A percentile compares a stretch with the other conserved stretches of the same genome.
These are phyloP conservation scores for Calosoma granatense DNA, from an alignment of 1,140 invertebrate species.

Conservation along the genomic window DNA sequence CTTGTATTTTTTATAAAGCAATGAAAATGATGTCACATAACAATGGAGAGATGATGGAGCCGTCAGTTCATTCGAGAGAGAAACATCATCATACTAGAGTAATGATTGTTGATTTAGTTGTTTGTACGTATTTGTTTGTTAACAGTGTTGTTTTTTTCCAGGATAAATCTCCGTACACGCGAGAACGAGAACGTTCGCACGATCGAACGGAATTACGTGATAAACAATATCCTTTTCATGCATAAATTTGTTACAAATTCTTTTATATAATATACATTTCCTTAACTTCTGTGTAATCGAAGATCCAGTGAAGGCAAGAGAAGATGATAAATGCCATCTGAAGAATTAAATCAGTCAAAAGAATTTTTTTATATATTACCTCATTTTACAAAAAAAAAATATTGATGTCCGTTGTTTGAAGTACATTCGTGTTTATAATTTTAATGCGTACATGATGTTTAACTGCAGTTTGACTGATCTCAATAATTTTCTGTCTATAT, in stretches of 20 bases:
- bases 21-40: constrained; percentile 39
- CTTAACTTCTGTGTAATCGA: constrained; percentile 21
- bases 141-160: constrained; percentile 36
- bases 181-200: constrained; percentile 52
- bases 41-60: constrained; percentile 45
- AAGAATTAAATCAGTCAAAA: neutral
- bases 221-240: constrained; percentile 71
- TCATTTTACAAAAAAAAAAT: neutral
- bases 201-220: constrained; percentile 55
- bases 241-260: constrained; percentile 25
- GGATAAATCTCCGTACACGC: constrained; percentile 58
- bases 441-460: neutral
- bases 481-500: neutral
- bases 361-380: neutral
- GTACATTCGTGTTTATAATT: neutral
- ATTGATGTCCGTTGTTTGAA: neutral
- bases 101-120: constrained; percentile 20
- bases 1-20: constrained; percentile 31
- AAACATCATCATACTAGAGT: constrained; percentile 48
- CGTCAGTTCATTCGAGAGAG: constrained; percentile 32
- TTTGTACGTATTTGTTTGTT: constrained; percentile 9
- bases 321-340: neutral
- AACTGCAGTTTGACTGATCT: constrained; percentile 1
- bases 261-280: constrained; percentile 12
- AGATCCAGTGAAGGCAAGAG: constrained; percentile 22